phyloP scores from a whole-genome alignment of 2,797 vertebrate species.

The Cossypha caffra region DNA sequence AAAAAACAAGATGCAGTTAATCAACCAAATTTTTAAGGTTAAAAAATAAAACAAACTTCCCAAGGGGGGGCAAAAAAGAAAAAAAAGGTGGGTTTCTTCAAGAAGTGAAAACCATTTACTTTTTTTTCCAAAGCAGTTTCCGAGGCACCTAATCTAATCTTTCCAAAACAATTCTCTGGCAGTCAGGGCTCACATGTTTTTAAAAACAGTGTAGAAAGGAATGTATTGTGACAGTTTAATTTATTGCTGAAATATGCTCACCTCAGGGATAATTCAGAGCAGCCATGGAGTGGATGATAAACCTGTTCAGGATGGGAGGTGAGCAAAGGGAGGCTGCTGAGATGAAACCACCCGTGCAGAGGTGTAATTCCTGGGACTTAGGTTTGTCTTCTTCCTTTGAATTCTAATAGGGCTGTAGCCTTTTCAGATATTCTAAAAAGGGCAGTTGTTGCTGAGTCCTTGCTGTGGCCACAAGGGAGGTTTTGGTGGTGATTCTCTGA shows the following conservation, averaged over 20 bases:
- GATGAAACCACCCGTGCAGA: neutral
- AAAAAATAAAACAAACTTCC: neutral
- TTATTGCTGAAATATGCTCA: slow-evolving; percentile 28
- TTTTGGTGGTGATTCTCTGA: neutral
- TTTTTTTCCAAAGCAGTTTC: neutral
- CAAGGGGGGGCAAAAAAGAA: fast-evolving
- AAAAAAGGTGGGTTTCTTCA: neutral
- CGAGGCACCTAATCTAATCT: slow-evolving; percentile 11
- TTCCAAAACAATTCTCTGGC: slow-evolving; percentile 18
- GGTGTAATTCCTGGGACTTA: neutral
- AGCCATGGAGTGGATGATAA: neutral
- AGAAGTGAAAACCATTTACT: neutral
- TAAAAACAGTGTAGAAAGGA: neutral
- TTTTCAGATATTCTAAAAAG: neutral
- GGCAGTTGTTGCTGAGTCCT: neutral
- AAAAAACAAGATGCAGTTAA: neutral
- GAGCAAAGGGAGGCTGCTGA: neutral
- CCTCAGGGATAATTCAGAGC: slow-evolving; percentile 4
- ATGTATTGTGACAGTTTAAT: slow-evolving; percentile 15
- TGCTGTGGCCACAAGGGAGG: neutral
- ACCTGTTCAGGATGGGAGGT: neutral
- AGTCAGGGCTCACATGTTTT: neutral
- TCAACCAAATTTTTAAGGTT: neutral
- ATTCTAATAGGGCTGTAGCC: neutral
- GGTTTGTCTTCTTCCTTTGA: neutral